Evolutionary conservation across 2,113 vertebrate genomes (phyloP).

Genomic region (Elanus axillaris): DNA sequence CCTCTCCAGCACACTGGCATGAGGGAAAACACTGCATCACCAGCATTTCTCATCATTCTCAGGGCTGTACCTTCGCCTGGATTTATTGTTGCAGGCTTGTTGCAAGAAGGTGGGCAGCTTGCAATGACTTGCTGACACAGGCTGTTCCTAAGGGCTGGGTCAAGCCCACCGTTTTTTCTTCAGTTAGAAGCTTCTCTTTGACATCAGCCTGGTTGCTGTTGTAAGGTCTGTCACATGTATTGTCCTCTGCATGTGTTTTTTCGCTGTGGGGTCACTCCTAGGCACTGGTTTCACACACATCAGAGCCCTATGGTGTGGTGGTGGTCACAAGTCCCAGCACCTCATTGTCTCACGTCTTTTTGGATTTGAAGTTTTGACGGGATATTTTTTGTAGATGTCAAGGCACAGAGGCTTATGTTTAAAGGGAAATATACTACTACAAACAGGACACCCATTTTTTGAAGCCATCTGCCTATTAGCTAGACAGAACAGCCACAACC

Average conservation of each 20-base stretch:
- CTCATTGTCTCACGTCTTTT: not conserved
- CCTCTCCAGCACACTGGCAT: not conserved
- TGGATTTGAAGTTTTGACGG: not conserved
- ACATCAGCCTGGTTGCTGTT: not conserved
- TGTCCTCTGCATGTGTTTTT: not conserved
- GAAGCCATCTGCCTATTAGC: not conserved
- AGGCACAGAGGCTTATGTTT: not conserved
- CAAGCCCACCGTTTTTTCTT: not conserved
- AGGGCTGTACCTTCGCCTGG: not conserved
- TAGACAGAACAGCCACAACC: not conserved
- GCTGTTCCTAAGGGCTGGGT: not conserved
- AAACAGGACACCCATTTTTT: not conserved
- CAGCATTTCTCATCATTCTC: not conserved
- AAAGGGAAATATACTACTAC: not conserved
- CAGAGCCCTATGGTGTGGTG: not conserved
- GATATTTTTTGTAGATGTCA: not conserved
- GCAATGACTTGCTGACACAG: not conserved
- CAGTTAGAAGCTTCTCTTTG: not conserved
- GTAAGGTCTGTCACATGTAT: not conserved
- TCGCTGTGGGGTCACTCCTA: not conserved
- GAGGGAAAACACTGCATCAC: not conserved
- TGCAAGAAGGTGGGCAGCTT: not conserved
- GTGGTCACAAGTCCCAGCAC: rapidly evolving
- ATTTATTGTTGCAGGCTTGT: not conserved
- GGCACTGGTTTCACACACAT: not conserved